Conservation (phyloP, 2,797 vertebrate genomes). For the Poeciliopsis gracilis region DNA sequence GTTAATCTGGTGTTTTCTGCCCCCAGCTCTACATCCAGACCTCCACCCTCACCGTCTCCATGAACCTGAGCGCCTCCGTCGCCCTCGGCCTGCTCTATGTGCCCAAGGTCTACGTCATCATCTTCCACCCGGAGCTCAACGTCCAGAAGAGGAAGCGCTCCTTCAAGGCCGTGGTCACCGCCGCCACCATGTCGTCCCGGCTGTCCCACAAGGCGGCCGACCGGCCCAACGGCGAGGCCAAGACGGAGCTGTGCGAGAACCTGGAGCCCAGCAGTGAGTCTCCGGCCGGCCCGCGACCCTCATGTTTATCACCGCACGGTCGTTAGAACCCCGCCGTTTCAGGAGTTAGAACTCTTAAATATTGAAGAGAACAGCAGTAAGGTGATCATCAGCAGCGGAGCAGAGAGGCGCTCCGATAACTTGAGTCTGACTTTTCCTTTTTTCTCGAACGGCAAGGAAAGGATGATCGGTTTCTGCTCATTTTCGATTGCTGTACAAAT, state of each 20-base stretch:
- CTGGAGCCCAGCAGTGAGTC: conserved; percentile 91
- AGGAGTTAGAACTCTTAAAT: too few species aligned
- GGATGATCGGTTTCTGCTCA: too few species aligned
- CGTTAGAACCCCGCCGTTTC: too few species aligned
- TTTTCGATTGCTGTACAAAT: too few species aligned
- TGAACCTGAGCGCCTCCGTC: conserved; percentile 93
- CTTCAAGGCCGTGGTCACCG: conserved; percentile 93
- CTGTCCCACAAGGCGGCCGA: conserved; percentile 91
- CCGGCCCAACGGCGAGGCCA: conserved; percentile 92
- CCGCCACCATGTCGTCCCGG: conserved; percentile 90
- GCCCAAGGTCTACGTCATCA: conserved; percentile 96
- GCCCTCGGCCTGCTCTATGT: conserved; percentile 94
- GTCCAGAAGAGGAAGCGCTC: conserved; percentile 94
- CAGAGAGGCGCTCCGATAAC: too few species aligned
- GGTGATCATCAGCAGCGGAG: too few species aligned
- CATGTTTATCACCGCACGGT: too few species aligned
- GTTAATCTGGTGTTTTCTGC: neutral
- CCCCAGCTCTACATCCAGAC: conserved; percentile 93
- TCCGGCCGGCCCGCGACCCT: too few species aligned
- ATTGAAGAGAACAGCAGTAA: too few species aligned
- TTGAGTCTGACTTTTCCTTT: too few species aligned
- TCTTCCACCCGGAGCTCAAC: conserved; percentile 94
- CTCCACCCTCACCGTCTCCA: conserved; percentile 92
- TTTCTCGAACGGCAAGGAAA: too few species aligned
- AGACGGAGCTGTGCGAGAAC: conserved; percentile 92